A percentile compares a stretch with the other conserved stretches of the same genome.
Conservation (phyloP, 2,888 invertebrate species). For the Tetragonisca angustula region DNA sequence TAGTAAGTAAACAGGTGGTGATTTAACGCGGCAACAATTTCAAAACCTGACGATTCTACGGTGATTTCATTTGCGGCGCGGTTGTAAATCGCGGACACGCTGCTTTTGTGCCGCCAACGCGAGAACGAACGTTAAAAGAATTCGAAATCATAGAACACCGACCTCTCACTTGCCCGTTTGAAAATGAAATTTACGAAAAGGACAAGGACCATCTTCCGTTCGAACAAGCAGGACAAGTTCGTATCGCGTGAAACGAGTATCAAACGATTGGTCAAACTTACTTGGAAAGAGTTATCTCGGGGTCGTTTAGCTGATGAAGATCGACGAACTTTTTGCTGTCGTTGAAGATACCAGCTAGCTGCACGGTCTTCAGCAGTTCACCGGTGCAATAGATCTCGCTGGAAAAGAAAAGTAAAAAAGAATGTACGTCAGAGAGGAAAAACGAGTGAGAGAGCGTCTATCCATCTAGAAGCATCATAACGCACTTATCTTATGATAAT, state of each 20-base stretch:
- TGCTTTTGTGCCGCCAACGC: not conserved
- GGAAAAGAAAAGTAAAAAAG: constrained; percentile 58
- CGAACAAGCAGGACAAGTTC: not conserved
- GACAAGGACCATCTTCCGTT: not conserved
- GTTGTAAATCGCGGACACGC: constrained; percentile 21
- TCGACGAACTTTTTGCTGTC: constrained; percentile 83
- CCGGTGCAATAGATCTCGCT: constrained; percentile 81
- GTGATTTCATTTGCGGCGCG: constrained; percentile 22
- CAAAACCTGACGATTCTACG: constrained; percentile 22
- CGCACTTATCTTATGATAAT: no score
- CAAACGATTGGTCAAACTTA: constrained; percentile 68
- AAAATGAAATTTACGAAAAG: no score
- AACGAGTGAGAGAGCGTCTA: not conserved
- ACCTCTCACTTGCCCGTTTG: not conserved
- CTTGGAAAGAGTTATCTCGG: constrained; percentile 78
- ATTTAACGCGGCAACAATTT: constrained; percentile 42
- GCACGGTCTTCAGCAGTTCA: constrained; percentile 77
- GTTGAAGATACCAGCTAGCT: constrained; percentile 74
- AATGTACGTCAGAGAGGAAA: not conserved
- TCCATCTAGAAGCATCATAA: not conserved
- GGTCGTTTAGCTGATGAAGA: constrained; percentile 77
- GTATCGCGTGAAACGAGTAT: not conserved
- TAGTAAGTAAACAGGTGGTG: constrained; percentile 16
- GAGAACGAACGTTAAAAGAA: no score
- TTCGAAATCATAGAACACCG: not conserved